Percentiles rank a stretch among this genome's conserved stretches.
Conservation (phyloP, 2,888 invertebrate genomes). For the Polymixis lichenea region DNA sequence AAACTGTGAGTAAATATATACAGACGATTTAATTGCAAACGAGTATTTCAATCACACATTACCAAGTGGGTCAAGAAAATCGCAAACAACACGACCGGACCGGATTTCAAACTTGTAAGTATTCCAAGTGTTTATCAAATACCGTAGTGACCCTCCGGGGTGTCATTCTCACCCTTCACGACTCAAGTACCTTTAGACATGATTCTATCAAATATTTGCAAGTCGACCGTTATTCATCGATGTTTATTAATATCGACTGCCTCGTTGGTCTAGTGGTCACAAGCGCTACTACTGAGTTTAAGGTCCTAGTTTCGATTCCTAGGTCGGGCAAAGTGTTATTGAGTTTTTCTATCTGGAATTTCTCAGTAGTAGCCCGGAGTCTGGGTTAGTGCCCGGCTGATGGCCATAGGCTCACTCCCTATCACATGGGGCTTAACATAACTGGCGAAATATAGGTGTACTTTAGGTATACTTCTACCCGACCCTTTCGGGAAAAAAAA, state of each 20-base stretch:
- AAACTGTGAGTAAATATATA: background rate
- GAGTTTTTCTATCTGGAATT: no score
- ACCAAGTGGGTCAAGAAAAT: constrained; percentile 18
- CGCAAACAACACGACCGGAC: constrained; percentile 2
- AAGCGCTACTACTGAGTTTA: no score
- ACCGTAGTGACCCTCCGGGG: constrained; percentile 33
- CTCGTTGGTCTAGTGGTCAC: no score
- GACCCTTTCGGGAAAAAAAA: no score
- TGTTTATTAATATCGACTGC: background rate
- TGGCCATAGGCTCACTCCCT: no score
- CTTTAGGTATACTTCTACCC: no score
- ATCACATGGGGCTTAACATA: no score
- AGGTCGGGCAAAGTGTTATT: no score
- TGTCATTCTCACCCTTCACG: constrained; percentile 15
- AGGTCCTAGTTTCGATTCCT: no score
- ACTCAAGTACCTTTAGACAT: constrained; percentile 19
- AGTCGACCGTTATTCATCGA: background rate
- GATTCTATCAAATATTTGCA: constrained; percentile 27
- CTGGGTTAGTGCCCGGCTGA: no score
- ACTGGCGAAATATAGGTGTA: no score
- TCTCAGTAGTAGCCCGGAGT: no score
- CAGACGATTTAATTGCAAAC: background rate
- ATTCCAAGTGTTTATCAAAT: constrained; percentile 46
- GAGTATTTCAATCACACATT: constrained; percentile 13
- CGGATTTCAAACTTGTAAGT: constrained; percentile 30